A percentile compares a stretch with the other conserved stretches of the same genome.
These are phyloP conservation scores for Cheumatopsyche charites DNA, from an alignment of 1,140 invertebrate genomes.

Conservation along the genomic window DNA sequence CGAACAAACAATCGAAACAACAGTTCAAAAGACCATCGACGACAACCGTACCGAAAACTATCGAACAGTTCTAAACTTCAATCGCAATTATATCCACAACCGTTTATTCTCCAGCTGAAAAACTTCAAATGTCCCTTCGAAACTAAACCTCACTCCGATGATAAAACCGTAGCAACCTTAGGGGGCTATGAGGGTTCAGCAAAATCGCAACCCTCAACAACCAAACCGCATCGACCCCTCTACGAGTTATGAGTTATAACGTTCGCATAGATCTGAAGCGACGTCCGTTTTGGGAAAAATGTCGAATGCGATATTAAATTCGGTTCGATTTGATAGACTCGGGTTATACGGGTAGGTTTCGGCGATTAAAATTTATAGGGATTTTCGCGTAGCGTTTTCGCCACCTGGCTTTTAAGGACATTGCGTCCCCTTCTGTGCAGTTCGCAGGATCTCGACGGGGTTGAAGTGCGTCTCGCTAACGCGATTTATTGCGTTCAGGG, in stretches of 20 bases:
- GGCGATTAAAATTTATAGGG: no score
- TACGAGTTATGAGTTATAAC: slow-evolving; percentile 10
- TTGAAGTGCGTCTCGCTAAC: slow-evolving; percentile 32
- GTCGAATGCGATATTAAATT: neutral
- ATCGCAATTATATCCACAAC: no score
- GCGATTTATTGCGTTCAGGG: slow-evolving; percentile 48
- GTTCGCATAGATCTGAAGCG: slow-evolving; percentile 4
- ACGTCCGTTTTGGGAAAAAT: neutral
- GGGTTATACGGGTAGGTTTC: no score
- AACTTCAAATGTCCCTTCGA: neutral
- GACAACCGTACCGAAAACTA: no score
- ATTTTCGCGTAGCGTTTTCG: neutral
- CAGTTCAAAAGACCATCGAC: no score
- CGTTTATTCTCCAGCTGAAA: no score
- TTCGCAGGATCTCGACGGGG: no score
- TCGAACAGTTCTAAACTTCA: no score
- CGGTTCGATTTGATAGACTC: neutral
- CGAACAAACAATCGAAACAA: no score
- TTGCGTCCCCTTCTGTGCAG: no score
- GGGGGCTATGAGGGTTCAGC: neutral
- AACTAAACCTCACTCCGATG: slow-evolving; percentile 1
- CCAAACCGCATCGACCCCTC: slow-evolving; percentile 18
- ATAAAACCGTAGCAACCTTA: neutral
- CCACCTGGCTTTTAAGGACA: no score
- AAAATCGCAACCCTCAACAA: slow-evolving; percentile 18